Percentiles rank a stretch among this genome's conserved stretches.
phyloP scores from a whole-genome alignment of 2,113 vertebrate species.

The Ochotona princeps region DNA sequence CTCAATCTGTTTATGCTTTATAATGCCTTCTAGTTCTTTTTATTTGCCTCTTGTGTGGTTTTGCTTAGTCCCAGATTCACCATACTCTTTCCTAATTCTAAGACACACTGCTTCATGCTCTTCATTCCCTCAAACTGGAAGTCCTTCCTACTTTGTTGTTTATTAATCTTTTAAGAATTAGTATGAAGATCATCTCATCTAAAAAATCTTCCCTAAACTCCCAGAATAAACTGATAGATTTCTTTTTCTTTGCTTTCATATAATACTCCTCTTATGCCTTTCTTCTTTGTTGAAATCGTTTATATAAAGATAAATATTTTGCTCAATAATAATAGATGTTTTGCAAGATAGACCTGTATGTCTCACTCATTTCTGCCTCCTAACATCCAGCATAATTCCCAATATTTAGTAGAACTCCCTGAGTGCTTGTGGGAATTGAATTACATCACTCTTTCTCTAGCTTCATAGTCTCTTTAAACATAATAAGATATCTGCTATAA shows the following conservation, averaged over 20 bases:
- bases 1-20: constrained; percentile 21
- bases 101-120: not conserved
- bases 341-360: not conserved
- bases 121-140: not conserved
- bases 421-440: constrained; percentile 28
- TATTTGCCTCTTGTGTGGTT: not conserved
- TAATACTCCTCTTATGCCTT: not conserved
- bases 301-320: not conserved
- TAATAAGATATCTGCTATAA: constrained; percentile 17
- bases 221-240: constrained; percentile 9
- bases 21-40: constrained; percentile 4
- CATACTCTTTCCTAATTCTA: not conserved
- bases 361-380: not conserved
- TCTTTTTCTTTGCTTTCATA: not conserved
- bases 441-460: constrained; percentile 22
- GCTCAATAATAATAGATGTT: not conserved
- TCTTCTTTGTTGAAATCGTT: not conserved
- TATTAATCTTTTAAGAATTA: constrained; percentile 15
- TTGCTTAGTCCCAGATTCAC: not conserved
- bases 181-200: not conserved
- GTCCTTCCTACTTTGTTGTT: not conserved
- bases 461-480: constrained; percentile 38
- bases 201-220: not conserved
- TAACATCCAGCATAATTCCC: constrained; percentile 2
- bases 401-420: constrained; percentile 30